Conservation (phyloP, 2,888 invertebrate genomes). For the Epistrophe eligans region DNA sequence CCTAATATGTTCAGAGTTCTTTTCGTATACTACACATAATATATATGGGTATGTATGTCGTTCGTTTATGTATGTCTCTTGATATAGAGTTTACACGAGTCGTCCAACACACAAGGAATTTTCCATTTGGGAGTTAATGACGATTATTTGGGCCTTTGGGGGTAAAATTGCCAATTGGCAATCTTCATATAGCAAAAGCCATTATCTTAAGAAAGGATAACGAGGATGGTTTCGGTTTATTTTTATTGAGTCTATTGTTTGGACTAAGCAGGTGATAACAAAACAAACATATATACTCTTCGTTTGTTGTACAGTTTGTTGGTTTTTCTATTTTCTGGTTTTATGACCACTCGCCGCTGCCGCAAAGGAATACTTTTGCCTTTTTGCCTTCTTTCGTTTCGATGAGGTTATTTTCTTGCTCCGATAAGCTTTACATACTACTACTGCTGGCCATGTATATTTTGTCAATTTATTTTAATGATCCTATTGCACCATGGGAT, state of each 20-base stretch:
- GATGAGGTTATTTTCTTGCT: conserved; percentile 1
- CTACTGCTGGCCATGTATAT: background rate
- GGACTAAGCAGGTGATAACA: conserved; percentile 51
- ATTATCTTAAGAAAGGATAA: conserved; percentile 13
- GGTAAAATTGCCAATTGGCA: conserved; percentile 37
- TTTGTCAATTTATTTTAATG: conserved; percentile 63
- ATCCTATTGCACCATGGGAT: conserved; percentile 19
- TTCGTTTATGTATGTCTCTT: background rate
- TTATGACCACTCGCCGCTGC: background rate
- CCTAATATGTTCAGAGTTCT: background rate
- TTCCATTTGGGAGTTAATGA: conserved; percentile 52
- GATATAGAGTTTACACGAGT: conserved; percentile 16
- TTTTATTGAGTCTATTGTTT: conserved; percentile 58
- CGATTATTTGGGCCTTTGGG: conserved; percentile 37
- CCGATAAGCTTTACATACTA: background rate
- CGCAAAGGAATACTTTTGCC: background rate
- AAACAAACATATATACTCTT: background rate
- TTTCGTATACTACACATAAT: too few relatives aligned
- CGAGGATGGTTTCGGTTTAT: conserved; percentile 30
- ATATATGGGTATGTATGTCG: too few relatives aligned
- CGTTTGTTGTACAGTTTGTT: background rate
- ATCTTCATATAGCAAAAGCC: conserved; percentile 13
- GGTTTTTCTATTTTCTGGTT: conserved; percentile 3
- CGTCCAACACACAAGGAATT: conserved; percentile 2
- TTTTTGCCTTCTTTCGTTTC: background rate